Evolutionary conservation across 2,113 vertebrate species (phyloP), one percentile per base, ranked within the genome.

Genomic region (Macrotus californicus): DNA sequence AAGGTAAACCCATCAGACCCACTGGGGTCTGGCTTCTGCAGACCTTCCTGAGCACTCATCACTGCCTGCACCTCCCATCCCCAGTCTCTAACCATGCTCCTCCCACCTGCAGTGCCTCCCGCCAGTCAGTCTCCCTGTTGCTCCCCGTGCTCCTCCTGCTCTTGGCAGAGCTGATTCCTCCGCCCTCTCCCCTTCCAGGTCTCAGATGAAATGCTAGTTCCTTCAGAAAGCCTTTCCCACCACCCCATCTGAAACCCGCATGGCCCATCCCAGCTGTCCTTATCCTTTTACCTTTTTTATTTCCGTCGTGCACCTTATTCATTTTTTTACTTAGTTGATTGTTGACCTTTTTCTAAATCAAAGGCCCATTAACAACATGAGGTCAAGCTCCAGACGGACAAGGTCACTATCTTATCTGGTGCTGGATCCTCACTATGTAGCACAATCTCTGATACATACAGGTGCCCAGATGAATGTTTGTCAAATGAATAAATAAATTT

Each of bases 61-160:
- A 24, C 19, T 24, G 14, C 61, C 0, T 29, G 73, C 41, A 39
- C 10, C 39, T 61, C 21, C 80, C 46, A 5, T 2, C 1, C 0
- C 7, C 14, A 21, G 0, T 2, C 14, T 34, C 56, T 14, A 36
- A 84, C 12, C 6, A 43, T 5, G 10, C 2, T 29, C 11, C 9
- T 24, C 16, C 16, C 18, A 80, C 3, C 19, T 52, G 24, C 12
- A 50, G 13, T 10, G 5, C 43, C 76, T 72, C 8, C 56, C 22
- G 48, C 6, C 5, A 48, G 31, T 59, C 46, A 54, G 29, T 13
- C 7, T 48, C 36, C 41, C 5, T 7, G 0, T 39, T 56, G 50
- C 61, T 41, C 64, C 36, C 18, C 0, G 2, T 3, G 29, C 2
- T 19, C 46, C 7, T 15, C 13, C 18, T 19, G 76, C 11, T 39